Base-by-base conservation (phyloP, 2,888 invertebrate genomes). In the Eretmocerus hayati region DNA sequence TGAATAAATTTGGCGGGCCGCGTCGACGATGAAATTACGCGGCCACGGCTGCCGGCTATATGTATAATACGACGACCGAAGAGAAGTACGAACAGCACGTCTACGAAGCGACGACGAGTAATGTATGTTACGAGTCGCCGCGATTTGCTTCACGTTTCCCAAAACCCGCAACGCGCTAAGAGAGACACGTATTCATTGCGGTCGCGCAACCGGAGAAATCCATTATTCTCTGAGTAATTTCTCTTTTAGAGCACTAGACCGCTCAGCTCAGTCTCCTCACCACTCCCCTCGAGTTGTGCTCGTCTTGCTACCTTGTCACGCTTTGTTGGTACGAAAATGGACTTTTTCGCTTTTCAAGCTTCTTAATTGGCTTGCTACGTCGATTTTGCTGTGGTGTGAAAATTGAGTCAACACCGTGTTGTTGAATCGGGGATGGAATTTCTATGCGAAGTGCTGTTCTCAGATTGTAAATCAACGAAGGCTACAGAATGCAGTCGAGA, bases 1-100 rank as follows among this genome's bases (percentile, higher is more conserved):
- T 69, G 69, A 68, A 69, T 69, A 69, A 69, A 69, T 69, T 69
- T 67, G 57, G 56, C 57, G 54, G 57, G 56, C 58, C 45, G 32
- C 41, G 50, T n/a, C 43, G 23, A 36, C 37, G 58, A 57, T 60
- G 63, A 63, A 61, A 66, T 67, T 65, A 65, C 59, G 61, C 26
- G 8, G 26, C 26, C 11, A 26, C 26, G 8, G 26, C 26, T 6
- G 26, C n/a, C 26, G 11, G 26, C 26, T 26, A 6, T n/a, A n/a
- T 11, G 26, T 26, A 6, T 6, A 26, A 11, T 26, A 26, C 26
- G 6, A 26, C 26, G 26, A 26, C n/a, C n/a, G n/a, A n/a, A n/a
- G n/a, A n/a, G n/a, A n/a, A n/a, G n/a, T n/a, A n/a, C n/a, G n/a
- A n/a, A n/a, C n/a, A n/a, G n/a, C 33, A 33, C 33, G 32, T 3